Evolutionary conservation across 2,888 invertebrate genomes (phyloP), one percentile per base, ranked within the genome.

Genomic region (Antitype chi): DNA sequence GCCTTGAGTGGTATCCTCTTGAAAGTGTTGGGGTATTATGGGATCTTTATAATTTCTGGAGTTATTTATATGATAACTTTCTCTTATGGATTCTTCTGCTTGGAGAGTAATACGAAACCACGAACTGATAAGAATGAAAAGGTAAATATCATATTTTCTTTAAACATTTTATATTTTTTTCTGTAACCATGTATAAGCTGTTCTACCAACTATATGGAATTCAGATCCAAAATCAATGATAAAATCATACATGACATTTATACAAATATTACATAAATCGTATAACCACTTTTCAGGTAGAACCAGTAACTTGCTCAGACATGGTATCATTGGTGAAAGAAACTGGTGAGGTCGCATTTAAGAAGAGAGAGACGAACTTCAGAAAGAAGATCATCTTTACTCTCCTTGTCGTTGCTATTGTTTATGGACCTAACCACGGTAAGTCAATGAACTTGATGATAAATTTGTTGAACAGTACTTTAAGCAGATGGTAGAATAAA

Each of bases 391-490:
- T 97, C 47, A 92, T 96, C 57, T 82, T 96, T 43, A 96, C 97
- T 1, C 93, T 97, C 70, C 80, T 96, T 43, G 92, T 96, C 2
- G 97, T 97, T 7, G 94, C 95, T 47, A 94, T 97, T 1, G 91
- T 97, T 7, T 96, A 97, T 83, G 97, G 97, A 53, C 97, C 97
- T 0, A 94, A 94, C 84, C 96, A 97, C 87, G 97, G 97, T 97
- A 90, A 93, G 93, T 85, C 15, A 2, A 47, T 47, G 4, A 68
- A 38, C 20, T 57, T 38, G 11, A 67, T 67, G 15, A n/a, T n/a
- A 28, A 5, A 15, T 47, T 47, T 13, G 7, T 28, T 32, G 13
- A 23, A 8, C 13, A 47, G 11, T 1, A 47, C 38, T 38, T 3
- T 5, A 38, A 6, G 38, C 38, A 38, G 38, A 38, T 32, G 32